Conservation (phyloP, 2,888 invertebrate species). For the Orthonevra nobilis region DNA sequence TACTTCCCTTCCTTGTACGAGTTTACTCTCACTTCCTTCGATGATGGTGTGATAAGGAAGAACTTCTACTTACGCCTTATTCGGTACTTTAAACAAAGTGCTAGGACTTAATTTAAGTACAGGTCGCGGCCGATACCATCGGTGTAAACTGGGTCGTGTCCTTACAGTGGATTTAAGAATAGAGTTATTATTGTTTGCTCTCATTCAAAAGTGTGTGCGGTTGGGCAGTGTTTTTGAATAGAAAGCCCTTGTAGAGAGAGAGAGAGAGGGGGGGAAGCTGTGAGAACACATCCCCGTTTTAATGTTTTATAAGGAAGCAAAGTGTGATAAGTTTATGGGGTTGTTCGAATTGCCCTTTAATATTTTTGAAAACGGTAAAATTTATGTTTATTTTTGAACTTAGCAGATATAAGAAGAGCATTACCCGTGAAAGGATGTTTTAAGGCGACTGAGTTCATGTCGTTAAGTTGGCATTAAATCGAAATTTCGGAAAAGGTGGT, state of each 20-base stretch:
- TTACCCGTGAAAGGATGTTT: no score
- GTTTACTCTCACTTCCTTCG: conserved; percentile 26
- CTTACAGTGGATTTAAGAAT: conserved; percentile 30
- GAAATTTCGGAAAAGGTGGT: no score
- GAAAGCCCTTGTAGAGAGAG: no score
- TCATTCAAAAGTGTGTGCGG: background rate
- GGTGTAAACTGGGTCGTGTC: conserved; percentile 31
- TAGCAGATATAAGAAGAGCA: no score
- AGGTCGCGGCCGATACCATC: conserved; percentile 40
- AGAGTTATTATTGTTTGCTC: background rate
- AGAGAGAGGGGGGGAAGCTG: no score
- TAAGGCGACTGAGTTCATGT: no score
- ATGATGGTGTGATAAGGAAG: conserved; percentile 31
- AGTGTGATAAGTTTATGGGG: background rate
- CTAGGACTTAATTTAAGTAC: conserved; percentile 46
- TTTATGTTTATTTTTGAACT: no score
- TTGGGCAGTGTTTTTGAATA: background rate
- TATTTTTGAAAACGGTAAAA: background rate
- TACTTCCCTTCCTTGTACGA: background rate
- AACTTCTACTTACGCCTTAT: conserved; percentile 2
- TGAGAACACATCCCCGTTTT: background rate
- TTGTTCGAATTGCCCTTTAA: background rate
- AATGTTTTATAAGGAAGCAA: background rate
- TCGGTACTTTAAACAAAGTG: conserved; percentile 25
- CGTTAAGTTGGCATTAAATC: no score